phyloP scores from a whole-genome alignment of 2,797 vertebrate species.

The Gobionotothen gibberifrons region DNA sequence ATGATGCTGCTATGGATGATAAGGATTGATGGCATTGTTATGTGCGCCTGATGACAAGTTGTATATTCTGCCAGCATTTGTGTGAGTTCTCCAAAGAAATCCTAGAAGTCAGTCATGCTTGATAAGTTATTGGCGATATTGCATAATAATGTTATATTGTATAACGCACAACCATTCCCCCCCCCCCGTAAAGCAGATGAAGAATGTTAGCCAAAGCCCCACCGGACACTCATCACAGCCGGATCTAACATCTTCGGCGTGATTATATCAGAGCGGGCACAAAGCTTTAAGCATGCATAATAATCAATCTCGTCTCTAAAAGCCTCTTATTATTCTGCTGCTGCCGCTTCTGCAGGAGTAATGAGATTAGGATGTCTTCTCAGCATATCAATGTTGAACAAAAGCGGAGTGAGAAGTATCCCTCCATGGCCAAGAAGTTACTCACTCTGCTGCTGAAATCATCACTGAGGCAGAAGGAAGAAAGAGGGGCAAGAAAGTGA shows the following conservation, averaged over 20 bases:
- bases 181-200: conserved; percentile 20
- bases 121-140: conserved; percentile 1
- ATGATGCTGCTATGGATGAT: not conserved
- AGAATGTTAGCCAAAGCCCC: conserved; percentile 44
- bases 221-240: conserved; percentile 11
- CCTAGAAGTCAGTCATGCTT: not conserved
- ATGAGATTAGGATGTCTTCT: conserved; percentile 63
- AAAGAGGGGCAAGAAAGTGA: conserved; percentile 39
- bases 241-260: conserved; percentile 19
- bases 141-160: conserved; percentile 7
- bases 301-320: conserved; percentile 46
- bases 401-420: conserved; percentile 38
- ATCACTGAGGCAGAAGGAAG: conserved; percentile 73
- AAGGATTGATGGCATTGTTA: not conserved
- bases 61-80: not conserved
- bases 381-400: conserved; percentile 50
- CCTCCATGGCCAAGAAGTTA: conserved; percentile 57
- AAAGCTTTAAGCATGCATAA: conserved; percentile 40
- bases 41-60: not conserved
- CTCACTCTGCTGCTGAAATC: conserved; percentile 79
- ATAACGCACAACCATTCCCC: not conserved
- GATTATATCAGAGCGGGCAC: conserved; percentile 35
- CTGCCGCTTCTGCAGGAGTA: conserved; percentile 43
- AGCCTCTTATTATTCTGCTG: conserved; percentile 64
- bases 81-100: not conserved